phyloP scores from a whole-genome alignment of 2,888 invertebrate species.

The Homarus gammarus region DNA sequence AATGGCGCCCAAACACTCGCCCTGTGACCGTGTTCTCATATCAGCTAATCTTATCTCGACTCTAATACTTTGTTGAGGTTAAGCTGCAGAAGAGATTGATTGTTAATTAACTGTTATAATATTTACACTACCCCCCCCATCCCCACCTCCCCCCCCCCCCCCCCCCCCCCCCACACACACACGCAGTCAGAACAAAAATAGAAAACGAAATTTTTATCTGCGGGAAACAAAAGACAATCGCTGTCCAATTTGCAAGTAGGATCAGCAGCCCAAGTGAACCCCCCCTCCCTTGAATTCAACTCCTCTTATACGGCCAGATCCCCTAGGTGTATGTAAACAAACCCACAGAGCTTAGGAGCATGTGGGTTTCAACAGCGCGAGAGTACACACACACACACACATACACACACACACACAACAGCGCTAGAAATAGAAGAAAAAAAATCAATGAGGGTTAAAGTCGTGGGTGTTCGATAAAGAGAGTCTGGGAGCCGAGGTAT shows the following conservation, averaged over 20 bases:
- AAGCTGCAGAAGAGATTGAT: slow-evolving; percentile 5
- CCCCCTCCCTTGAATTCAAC: too few relatives aligned
- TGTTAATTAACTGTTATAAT: slow-evolving; percentile 17
- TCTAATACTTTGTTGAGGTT: background rate
- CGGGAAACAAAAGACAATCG: too few relatives aligned
- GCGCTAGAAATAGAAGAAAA: background rate
- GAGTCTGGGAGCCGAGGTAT: background rate
- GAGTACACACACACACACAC: background rate
- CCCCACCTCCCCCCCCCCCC: background rate
- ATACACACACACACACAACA: background rate
- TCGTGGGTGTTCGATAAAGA: background rate
- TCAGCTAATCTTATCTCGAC: slow-evolving; percentile 34
- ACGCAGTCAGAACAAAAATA: too few relatives aligned
- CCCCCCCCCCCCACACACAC: background rate
- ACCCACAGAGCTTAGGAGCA: too few relatives aligned
- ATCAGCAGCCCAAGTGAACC: too few relatives aligned
- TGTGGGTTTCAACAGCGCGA: too few relatives aligned
- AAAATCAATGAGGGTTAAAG: too few relatives aligned
- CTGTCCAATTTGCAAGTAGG: too few relatives aligned
- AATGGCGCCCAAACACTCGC: slow-evolving; percentile 38
- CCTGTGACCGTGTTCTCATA: background rate
- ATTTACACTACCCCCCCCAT: background rate
- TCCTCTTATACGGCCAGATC: too few relatives aligned
- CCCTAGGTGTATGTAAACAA: too few relatives aligned
- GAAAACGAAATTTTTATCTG: too few relatives aligned